Base-by-base conservation (phyloP, 2,797 vertebrate species). In the Arnoldichthys spilopterus region DNA sequence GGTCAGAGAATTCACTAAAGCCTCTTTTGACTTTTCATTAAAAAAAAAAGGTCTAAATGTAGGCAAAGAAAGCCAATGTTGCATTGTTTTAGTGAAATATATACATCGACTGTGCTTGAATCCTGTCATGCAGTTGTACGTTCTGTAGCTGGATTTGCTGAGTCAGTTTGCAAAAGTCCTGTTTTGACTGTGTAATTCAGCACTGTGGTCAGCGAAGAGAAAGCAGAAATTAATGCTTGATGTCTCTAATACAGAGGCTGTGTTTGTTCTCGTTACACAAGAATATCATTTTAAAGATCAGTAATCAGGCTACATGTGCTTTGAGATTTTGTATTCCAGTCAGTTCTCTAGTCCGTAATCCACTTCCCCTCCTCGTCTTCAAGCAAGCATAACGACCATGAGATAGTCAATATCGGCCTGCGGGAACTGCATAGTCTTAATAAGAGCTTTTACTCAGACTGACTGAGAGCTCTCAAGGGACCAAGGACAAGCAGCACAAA, bases 371-470 rank as follows among this genome's bases (percentile, higher is more conserved):
- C 43, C 79, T 76, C 69, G 32, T 62, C 72, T 77, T 70, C 8
- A 74, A 77, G 72, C 13, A 62, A 80, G 62, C 77, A 71, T 83
- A 82, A 81, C 72, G 76, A 15, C 69, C 37, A 16, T 53, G 58
- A 47, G 49, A 77, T 69, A 66, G 74, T 86, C 75, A 77, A 70
- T 83, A 84, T 72, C 72, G 78, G 80, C 76, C 74, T 69, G 6
- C 15, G 72, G 56, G 77, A 77, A 84, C 74, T 80, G 68, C 77
- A 51, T 53, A 34, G 81, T 85, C 74, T 85, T 74, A 78, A 82
- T 84, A 62, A 63, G 76, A 69, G 63, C 66, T 76, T 85, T 87
- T 81, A 80, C 82, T 82, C 79, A 32, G 77, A 82, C 26, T 58
- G 45, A 72, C 34, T 58, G 68, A 79, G 78, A 66, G 26, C 78